Percentiles rank a stretch among this genome's conserved stretches.
These are phyloP conservation scores for Reinhardtius hippoglossoides DNA, from an alignment of 2,113 vertebrate species.

Conservation along the genomic window DNA sequence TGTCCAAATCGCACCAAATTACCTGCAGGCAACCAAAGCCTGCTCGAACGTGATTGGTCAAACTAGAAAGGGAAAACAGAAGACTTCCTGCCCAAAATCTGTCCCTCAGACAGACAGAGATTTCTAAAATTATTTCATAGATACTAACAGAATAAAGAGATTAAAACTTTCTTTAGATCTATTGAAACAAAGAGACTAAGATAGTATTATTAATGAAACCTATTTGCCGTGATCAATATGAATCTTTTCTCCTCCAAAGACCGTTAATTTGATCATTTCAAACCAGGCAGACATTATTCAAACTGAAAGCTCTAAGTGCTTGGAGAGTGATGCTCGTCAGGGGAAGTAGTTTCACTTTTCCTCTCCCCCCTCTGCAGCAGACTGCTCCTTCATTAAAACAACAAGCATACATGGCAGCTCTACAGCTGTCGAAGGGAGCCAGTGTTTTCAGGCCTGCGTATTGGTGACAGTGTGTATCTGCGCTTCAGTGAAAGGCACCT, in stretches of 20 bases:
- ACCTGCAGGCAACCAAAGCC: too few species aligned
- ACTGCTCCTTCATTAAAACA: not conserved
- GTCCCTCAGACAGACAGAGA: too few species aligned
- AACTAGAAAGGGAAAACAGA: too few species aligned
- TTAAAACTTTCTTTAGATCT: not conserved
- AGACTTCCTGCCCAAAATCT: too few species aligned
- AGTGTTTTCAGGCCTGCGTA: not conserved
- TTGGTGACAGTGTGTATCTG: not conserved
- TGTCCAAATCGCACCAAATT: too few species aligned
- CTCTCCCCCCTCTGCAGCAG: not conserved
- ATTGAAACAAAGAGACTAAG: not conserved
- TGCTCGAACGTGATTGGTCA: too few species aligned
- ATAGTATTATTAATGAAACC: not conserved
- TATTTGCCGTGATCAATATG: too few species aligned
- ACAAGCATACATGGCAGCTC: not conserved
- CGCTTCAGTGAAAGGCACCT: constrained; percentile 21
- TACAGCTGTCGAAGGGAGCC: not conserved
- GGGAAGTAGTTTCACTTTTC: not conserved
- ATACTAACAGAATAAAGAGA: not conserved
- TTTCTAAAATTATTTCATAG: too few species aligned
- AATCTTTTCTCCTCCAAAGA: too few species aligned
- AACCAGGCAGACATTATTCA: not conserved
- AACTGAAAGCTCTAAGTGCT: not conserved
- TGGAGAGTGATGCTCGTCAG: not conserved
- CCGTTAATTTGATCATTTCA: not conserved